Conservation (phyloP, 1,140 invertebrate genomes). For the Macrobrachium nipponense region DNA sequence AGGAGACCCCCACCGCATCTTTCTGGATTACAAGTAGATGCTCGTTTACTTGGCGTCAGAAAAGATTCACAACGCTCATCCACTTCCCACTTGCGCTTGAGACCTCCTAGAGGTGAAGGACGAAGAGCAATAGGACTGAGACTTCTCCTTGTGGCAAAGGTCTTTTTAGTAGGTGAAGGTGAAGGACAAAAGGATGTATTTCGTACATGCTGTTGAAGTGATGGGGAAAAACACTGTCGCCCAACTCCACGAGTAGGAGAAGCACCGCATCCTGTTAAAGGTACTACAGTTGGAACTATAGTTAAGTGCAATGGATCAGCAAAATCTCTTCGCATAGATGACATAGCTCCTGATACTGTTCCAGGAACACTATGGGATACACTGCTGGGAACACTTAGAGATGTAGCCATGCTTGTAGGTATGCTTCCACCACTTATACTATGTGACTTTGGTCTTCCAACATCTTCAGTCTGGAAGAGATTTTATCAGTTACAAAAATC, state of each 20-base stretch:
- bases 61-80: slow-evolving; percentile 69
- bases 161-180: slow-evolving; percentile 82
- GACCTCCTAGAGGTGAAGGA: slow-evolving; percentile 76
- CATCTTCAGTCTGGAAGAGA: slow-evolving; percentile 48
- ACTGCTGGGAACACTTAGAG: slow-evolving; percentile 5
- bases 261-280: slow-evolving; percentile 68
- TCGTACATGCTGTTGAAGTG: slow-evolving; percentile 72
- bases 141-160: slow-evolving; percentile 80
- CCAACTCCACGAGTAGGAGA: slow-evolving; percentile 68
- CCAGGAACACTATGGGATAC: slow-evolving; percentile 8
- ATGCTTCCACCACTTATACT: slow-evolving; percentile 18
- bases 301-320: slow-evolving; percentile 77
- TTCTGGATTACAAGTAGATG: slow-evolving; percentile 53
- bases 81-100: slow-evolving; percentile 85
- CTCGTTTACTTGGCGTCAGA: slow-evolving; percentile 58
- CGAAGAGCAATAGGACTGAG: slow-evolving; percentile 86
- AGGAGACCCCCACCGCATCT: slow-evolving; percentile 55
- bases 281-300: slow-evolving; percentile 83
- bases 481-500: not conserved
- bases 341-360: slow-evolving; percentile 14
- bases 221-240: slow-evolving; percentile 77
- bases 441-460: slow-evolving; percentile 32
- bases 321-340: slow-evolving; percentile 66
- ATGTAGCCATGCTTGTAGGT: slow-evolving; percentile 7
- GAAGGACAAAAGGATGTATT: slow-evolving; percentile 78